Evolutionary conservation across 2,113 vertebrate species (phyloP), one percentile per base, ranked within the genome.

Genomic region (Lampris incognitus): DNA sequence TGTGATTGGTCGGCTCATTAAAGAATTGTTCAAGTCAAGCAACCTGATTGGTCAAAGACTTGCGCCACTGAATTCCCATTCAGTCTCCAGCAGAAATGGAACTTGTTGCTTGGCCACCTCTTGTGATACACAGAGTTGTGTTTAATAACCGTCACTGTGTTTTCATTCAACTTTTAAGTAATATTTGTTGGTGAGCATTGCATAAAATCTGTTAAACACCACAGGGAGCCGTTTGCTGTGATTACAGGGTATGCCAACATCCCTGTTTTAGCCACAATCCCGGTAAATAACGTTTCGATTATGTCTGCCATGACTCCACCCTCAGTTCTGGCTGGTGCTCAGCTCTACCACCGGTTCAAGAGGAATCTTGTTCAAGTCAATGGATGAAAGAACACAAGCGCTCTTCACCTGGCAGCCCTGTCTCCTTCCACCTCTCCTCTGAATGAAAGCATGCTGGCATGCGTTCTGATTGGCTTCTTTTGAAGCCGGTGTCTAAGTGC

Each of bases 361-460:
- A 9, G 2, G 55, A 66, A 81, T 70, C 65, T 10, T 66, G 39
- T 74, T 46, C 54, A 50, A 42, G 64, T 44, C 1, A 8, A 58
- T 3, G 6, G 57, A 66, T 65, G 58, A 80, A 78, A 37, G 1
- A 52, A 72, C 69, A 51, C n/a, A 90, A 86, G 87, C 87, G 87
- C 82, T 82, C 89, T 90, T 90, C 79, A 37, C 69, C 66, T 51
- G 6, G 4, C 74, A 75, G 72, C 81, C 55, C 76, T 2, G 1
- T 67, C 57, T 69, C 50, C 41, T 44, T 49, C 56, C 54, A n/a
- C 51, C 1, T 63, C 3, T 2, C 75, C 55, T 72, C 70, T 77
- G 4, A 37, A 5, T 58, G 57, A 60, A 49, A 48, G 85, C 91
- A 87, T 85, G 90, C 90, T 66, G 88, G 84, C 89, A 77, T 90